Evolutionary conservation across 2,113 vertebrate species (phyloP).

Genomic region (Nycticorax nycticorax): DNA sequence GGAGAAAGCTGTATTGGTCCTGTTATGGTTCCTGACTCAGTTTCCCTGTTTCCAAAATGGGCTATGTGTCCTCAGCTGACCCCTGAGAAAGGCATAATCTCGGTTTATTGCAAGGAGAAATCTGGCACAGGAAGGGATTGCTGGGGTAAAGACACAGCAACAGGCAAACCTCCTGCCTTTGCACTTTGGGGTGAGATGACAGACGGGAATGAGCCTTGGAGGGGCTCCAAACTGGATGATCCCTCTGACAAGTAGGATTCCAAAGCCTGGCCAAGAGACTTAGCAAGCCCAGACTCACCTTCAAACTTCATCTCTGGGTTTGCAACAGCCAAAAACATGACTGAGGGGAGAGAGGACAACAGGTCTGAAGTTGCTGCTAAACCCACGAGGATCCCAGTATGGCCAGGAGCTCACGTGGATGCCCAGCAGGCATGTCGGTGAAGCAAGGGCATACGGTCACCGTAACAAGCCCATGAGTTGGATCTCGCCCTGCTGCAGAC

Average conservation of each 20-base stretch:
- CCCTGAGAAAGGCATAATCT: neutral
- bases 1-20: rapidly evolving
- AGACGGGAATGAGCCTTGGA: neutral
- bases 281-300: neutral
- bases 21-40: neutral
- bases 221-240: neutral
- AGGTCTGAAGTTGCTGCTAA: neutral
- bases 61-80: neutral
- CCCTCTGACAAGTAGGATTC: neutral
- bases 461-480: rapidly evolving
- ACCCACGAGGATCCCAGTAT: neutral
- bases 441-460: no score
- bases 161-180: neutral
- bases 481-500: neutral
- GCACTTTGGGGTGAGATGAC: neutral
- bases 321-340: neutral
- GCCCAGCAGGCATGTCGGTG: neutral
- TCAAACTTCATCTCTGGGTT: neutral
- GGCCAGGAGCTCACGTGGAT: neutral
- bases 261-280: neutral
- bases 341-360: neutral
- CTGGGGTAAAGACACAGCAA: neutral
- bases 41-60: neutral
- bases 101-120: neutral
- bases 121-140: neutral